Base-by-base conservation (phyloP, 2,113 vertebrate species). In the Syngnathus scovelli region DNA sequence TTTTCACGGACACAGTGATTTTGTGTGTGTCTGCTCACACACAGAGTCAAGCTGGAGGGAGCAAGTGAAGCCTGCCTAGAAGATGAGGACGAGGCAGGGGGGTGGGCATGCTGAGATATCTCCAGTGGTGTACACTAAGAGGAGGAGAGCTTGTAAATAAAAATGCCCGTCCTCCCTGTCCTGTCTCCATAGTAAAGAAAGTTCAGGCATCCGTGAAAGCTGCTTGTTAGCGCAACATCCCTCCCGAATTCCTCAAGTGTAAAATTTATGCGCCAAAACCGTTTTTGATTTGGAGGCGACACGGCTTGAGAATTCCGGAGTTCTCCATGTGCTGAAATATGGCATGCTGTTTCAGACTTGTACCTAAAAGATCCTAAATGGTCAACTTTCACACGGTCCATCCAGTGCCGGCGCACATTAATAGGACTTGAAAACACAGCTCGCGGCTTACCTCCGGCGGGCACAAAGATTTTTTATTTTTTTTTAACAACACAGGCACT, bases 31-130 rank as follows among this genome's bases (percentile, higher is more conserved):
- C 63, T 76, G 70, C 74, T 81, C 81, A 70, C 75, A 23, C 71
- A 41, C 56, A 37, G 69, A 60, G 64, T 74, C 71, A 74, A 78
- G 55, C 65, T 39, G 27, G 27, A 33, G 27, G 27, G 27, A 75
- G 71, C 72, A 39, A 72, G 79, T 74, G 77, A 78, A 64, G 80
- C 79, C 74, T 72, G 51, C 74, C 71, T 72, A 68, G 78, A 73
- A 78, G 69, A 70, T 16, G 38, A 61, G n/a, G n/a, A 39, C 4
- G 60, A 43, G 19, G 19, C 2, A 10, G 41, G 19, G 60, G 23
- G 61, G 61, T 5, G 61, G 61, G 69, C 86, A 79, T 19, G 75
- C 82, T 82, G 88, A 68, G 84, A 67, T 8, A 55, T 67, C 77
- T 65, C 66, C 71, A 68, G 41, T 75, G 70, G 70, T 74, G 83